phyloP scores from a whole-genome alignment of 2,888 invertebrate genomes.

The Baccha elongata region DNA sequence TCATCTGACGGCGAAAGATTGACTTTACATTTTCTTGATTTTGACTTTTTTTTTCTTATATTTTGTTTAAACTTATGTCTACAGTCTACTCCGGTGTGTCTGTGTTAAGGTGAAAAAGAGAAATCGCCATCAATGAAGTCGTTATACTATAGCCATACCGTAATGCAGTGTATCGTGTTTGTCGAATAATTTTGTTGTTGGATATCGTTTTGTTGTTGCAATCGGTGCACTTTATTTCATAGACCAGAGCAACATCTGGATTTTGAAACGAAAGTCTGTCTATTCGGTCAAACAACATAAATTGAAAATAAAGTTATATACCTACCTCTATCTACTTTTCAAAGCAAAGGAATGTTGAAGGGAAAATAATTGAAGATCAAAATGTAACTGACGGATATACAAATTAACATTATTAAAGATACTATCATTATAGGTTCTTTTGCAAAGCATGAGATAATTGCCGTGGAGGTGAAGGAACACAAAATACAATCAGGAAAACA shows the following conservation, averaged over 20 bases:
- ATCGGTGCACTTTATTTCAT: conserved; percentile 49
- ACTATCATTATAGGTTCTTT: not conserved
- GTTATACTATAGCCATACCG: not conserved
- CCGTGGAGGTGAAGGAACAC: too few relatives aligned
- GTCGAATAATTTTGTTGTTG: conserved; percentile 30
- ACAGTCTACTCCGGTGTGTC: not conserved
- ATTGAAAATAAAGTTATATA: conserved; percentile 17
- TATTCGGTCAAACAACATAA: conserved; percentile 27
- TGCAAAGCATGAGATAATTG: too few relatives aligned
- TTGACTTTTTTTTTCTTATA: conserved; percentile 30
- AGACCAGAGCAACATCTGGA: conserved; percentile 34
- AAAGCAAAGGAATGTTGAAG: not conserved
- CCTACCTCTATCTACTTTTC: not conserved
- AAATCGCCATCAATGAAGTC: conserved; percentile 45
- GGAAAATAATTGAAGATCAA: conserved; percentile 14
- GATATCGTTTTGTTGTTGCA: conserved; percentile 20
- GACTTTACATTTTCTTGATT: conserved; percentile 67
- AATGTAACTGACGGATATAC: not conserved
- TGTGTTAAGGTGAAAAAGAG: conserved; percentile 65
- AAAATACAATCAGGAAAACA: too few relatives aligned
- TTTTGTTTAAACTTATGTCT: conserved; percentile 1
- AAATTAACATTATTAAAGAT: not conserved
- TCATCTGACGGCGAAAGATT: conserved; percentile 51
- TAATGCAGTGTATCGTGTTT: conserved; percentile 15
- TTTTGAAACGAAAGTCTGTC: conserved; percentile 59